phyloP scores from a whole-genome alignment of 92 coral and sea anemone species.

The Umimayanthus kanabou region DNA sequence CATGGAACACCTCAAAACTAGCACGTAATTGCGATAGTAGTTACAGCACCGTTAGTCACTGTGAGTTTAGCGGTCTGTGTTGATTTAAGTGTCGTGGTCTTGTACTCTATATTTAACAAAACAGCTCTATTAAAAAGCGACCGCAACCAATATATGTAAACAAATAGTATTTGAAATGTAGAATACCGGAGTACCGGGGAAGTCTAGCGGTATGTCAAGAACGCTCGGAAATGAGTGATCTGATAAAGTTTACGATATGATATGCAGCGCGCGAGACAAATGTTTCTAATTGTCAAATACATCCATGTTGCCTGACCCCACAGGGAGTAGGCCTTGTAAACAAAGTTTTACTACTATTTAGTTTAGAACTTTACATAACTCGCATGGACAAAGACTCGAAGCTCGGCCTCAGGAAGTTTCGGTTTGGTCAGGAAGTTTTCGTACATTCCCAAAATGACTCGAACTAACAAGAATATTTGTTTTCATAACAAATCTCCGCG shows the following conservation, averaged over 20 bases:
- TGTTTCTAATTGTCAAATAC: not conserved
- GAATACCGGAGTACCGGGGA: not conserved
- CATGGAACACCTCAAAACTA: not conserved
- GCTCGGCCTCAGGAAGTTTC: slow-evolving; percentile 15
- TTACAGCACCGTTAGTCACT: not conserved
- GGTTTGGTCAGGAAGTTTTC: slow-evolving; percentile 38
- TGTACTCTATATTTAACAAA: not conserved
- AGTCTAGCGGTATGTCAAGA: not conserved
- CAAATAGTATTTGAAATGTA: not conserved
- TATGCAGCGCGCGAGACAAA: not conserved
- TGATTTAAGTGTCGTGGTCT: not conserved
- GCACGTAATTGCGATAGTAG: not conserved
- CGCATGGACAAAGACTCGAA: slow-evolving; percentile 5
- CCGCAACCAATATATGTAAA: not conserved
- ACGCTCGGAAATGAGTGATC: slow-evolving; percentile 10
- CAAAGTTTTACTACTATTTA: slow-evolving; percentile 4
- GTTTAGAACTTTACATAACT: not conserved
- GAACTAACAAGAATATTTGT: slow-evolving; percentile 26
- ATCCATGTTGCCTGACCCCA: slow-evolving; percentile 17
- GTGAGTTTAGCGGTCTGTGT: not conserved
- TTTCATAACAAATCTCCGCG: slow-evolving; percentile 29
- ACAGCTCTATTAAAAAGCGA: not conserved
- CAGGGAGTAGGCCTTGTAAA: slow-evolving; percentile 19
- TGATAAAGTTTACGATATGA: slow-evolving; percentile 10
- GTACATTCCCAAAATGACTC: slow-evolving; percentile 17